A percentile compares a stretch with the other conserved stretches of the same genome.
These are phyloP conservation scores for Coremacera marginata DNA, from an alignment of 2,888 invertebrate species.

Conservation along the genomic window DNA sequence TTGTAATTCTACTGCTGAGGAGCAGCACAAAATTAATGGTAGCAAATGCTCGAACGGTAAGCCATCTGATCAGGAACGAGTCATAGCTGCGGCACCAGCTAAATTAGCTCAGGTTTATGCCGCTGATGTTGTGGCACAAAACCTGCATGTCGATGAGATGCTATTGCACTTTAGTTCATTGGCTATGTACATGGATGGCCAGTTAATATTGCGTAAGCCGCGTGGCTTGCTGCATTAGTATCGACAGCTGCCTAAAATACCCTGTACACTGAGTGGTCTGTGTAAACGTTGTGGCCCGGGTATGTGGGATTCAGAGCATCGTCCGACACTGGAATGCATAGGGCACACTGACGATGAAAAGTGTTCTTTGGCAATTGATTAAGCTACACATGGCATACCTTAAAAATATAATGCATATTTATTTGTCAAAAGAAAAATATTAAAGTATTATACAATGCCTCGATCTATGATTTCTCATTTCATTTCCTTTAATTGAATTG, in stretches of 20 bases:
- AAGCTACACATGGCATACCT: conserved; percentile 40
- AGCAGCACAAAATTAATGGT: conserved; percentile 1
- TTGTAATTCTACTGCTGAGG: background rate
- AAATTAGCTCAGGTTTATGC: conserved; percentile 76
- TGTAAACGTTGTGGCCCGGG: conserved; percentile 92
- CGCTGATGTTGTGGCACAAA: conserved; percentile 93
- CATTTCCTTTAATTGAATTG: too few relatives aligned
- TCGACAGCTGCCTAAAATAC: conserved; percentile 86
- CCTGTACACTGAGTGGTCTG: conserved; percentile 88
- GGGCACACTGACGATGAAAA: conserved; percentile 76
- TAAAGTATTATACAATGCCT: too few relatives aligned
- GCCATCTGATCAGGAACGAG: conserved; percentile 71
- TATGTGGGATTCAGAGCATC: conserved; percentile 94
- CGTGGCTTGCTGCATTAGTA: conserved; percentile 92
- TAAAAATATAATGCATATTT: too few relatives aligned
- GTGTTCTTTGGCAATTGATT: conserved; percentile 70
- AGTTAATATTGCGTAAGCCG: conserved; percentile 89
- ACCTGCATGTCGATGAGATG: conserved; percentile 94
- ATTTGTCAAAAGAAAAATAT: too few relatives aligned
- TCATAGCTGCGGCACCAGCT: background rate
- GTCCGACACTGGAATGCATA: conserved; percentile 87
- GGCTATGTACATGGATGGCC: conserved; percentile 98
- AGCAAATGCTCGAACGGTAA: conserved; percentile 67
- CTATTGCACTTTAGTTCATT: conserved; percentile 93
- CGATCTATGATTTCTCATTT: too few relatives aligned